phyloP scores from a whole-genome alignment of 2,113 vertebrate species.

The Orycteropus afer region DNA sequence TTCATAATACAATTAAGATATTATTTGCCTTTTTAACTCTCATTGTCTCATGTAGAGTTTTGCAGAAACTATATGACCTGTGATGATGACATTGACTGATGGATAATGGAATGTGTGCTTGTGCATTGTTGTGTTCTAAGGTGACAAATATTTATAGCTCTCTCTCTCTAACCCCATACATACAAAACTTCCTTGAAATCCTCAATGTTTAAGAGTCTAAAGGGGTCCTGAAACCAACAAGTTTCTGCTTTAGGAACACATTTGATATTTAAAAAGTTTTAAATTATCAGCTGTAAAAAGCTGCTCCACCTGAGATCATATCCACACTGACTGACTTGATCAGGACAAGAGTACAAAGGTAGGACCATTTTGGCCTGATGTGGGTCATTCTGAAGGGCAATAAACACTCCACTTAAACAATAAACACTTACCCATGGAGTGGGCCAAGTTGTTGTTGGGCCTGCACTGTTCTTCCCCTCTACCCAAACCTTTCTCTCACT shows the following conservation, averaged over 20 bases:
- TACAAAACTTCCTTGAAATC: background rate
- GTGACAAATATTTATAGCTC: background rate
- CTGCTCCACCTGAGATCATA: background rate
- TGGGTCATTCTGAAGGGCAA: background rate
- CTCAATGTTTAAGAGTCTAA: conserved; percentile 29
- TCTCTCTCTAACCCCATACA: background rate
- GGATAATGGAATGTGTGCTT: background rate
- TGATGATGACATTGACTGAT: background rate
- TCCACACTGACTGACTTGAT: background rate
- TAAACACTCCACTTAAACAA: background rate
- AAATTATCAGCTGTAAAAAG: background rate
- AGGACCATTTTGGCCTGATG: background rate
- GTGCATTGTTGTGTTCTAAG: background rate
- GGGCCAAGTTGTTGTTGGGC: background rate
- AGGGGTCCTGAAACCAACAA: background rate
- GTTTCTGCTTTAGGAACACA: conserved; percentile 40
- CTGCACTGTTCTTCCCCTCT: background rate
- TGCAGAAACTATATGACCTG: background rate
- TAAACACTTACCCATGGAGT: too few relatives aligned
- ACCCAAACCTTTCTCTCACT: background rate
- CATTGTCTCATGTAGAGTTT: background rate
- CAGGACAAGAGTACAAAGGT: background rate
- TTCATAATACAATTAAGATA: too few relatives aligned
- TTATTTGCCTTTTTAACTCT: background rate
- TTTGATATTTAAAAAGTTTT: background rate